phyloP scores from a whole-genome alignment of 2,797 vertebrate genomes.

The Falco naumanni region DNA sequence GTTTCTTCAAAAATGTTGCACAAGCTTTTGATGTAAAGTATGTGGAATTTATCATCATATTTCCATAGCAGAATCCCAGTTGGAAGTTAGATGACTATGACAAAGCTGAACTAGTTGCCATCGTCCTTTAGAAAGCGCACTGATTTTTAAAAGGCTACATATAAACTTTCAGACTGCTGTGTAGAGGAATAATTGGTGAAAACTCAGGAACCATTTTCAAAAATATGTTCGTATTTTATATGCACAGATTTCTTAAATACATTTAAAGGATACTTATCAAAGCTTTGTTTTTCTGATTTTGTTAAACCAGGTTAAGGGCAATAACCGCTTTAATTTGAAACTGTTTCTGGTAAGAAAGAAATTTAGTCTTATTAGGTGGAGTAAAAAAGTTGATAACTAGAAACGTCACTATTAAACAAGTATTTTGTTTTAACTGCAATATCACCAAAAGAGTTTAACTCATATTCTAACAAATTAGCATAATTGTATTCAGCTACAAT shows the following conservation, averaged over 20 bases:
- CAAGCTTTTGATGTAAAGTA: constrained; percentile 51
- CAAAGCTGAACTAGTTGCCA: not conserved
- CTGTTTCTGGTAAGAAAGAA: not conserved
- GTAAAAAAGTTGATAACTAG: not conserved
- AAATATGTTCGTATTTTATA: not conserved
- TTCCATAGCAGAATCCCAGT: not conserved
- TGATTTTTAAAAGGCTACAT: not conserved
- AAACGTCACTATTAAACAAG: constrained; percentile 19
- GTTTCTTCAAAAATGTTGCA: constrained; percentile 57
- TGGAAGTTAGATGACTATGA: not conserved
- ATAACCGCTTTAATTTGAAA: not conserved
- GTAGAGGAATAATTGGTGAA: not conserved
- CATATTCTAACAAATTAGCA: not conserved
- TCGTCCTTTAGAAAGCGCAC: not conserved
- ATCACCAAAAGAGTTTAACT: not conserved
- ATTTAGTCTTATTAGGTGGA: not conserved
- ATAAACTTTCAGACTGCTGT: not conserved
- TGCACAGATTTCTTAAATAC: constrained; percentile 15
- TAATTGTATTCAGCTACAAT: not conserved
- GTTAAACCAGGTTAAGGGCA: constrained; percentile 12
- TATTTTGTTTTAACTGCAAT: constrained; percentile 9
- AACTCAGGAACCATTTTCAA: not conserved
- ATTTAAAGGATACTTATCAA: not conserved
- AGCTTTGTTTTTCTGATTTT: constrained; percentile 41
- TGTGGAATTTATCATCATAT: not conserved